Base-by-base conservation (phyloP, 2,888 invertebrate species). In the Lasioglossum calceatum region DNA sequence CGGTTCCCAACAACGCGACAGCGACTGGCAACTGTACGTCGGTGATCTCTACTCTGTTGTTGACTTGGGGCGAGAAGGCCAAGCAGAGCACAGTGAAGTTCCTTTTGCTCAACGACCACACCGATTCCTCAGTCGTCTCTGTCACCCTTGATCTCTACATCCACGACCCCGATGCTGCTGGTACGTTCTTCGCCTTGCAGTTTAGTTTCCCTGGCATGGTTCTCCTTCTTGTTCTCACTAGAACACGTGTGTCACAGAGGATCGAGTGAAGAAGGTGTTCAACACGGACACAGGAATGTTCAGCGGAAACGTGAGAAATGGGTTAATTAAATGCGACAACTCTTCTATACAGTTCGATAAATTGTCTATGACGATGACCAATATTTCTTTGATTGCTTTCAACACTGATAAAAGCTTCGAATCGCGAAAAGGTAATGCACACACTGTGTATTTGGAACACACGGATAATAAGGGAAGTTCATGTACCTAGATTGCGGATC, bases 311-410 rank as follows among this genome's bases (percentile, higher is more conserved):
- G 12, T 64, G 27, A 16, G 3, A 3, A 10, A n/a, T 23, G 54
- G 54, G 2, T 3, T n/a, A 10, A 2, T 1, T 54, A 23, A 54
- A 23, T 23, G 54, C 54, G 2, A 23, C 10, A 10, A 10, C 0
- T 0, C 0, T 8, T 0, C 1, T 5, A 39, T 39, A 2, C 0
- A 0, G 0, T 4, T 42, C n/a, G 10, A 42, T 12, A 10, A 67
- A 0, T 36, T 1, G 16, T 19, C 5, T 2, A 36, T 70, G n/a
- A 70, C 10, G 12, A 23, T 70, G 12, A 12, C n/a, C 23, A 12
- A 14, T 0, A 10, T 42, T 67, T 0, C 36, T 67, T 42, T 70
- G 36, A 42, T 70, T 10, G 39, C 70, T 10, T 70, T 39, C 70
- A 70, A 70, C 70, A 39, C 1, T 0, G n/a, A 39, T 3, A 4